Percentiles rank a stretch among this genome's conserved stretches.
These are phyloP conservation scores for Chaenodraco wilsoni DNA, from an alignment of 2,797 vertebrate genomes.

Conservation along the genomic window DNA sequence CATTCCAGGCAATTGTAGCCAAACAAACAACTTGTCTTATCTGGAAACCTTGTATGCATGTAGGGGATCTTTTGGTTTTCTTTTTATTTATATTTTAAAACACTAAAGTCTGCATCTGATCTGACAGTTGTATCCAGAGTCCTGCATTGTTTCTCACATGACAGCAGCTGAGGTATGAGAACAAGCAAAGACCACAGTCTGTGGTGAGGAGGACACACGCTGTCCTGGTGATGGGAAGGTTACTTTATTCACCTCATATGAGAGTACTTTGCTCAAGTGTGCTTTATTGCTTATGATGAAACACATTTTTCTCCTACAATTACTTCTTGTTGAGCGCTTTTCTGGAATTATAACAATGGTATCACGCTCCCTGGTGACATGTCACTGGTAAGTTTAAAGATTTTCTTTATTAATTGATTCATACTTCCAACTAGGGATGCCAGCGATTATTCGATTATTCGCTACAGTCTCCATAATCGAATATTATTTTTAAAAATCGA, in stretches of 20 bases:
- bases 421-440: too few species aligned
- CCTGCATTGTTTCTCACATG: too few species aligned
- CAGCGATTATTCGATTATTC: too few species aligned
- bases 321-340: neutral
- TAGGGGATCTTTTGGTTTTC: too few species aligned
- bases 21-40: too few species aligned
- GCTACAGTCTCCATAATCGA: too few species aligned
- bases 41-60: neutral
- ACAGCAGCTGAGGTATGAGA: neutral
- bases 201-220: neutral
- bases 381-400: neutral
- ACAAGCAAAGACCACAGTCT: constrained; percentile 1
- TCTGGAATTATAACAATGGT: neutral
- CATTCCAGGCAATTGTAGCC: too few species aligned
- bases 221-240: neutral
- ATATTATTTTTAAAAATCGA: too few species aligned
- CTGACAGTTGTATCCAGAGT: too few species aligned
- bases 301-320: neutral
- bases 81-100: too few species aligned
- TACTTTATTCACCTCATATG: neutral
- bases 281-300: neutral
- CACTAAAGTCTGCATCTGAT: too few species aligned
- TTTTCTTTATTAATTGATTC: neutral
- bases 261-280: neutral
- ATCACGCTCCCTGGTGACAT: neutral